Evolutionary conservation across 2,113 vertebrate species (phyloP).

Genomic region (Martes martes): DNA sequence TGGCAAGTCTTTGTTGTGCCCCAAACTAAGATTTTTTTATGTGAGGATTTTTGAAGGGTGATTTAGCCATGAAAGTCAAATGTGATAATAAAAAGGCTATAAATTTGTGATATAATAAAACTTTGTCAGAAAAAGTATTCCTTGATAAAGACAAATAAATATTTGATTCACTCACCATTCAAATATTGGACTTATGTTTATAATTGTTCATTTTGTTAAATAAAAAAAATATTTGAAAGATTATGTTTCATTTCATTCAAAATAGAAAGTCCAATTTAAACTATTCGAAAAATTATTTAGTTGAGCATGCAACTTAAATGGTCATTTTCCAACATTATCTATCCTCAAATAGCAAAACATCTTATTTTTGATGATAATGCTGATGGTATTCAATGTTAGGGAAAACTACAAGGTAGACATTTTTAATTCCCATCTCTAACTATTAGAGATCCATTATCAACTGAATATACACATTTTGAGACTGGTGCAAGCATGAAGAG

Average conservation of each 20-base stretch:
- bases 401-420: not conserved
- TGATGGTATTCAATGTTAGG: not conserved
- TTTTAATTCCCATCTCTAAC: not conserved
- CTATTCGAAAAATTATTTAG: not conserved
- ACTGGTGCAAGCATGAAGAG: not conserved
- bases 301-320: not conserved
- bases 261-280: not conserved
- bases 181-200: not conserved
- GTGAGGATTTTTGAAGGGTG: not conserved
- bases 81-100: not conserved
- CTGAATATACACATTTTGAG: not conserved
- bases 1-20: not conserved
- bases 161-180: not conserved
- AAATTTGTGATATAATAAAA: not conserved
- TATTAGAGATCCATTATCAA: not conserved
- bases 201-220: not conserved
- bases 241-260: not conserved
- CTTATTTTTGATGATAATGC: not conserved
- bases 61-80: not conserved
- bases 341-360: not conserved
- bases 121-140: not conserved
- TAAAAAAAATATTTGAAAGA: not conserved
- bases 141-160: not conserved
- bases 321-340: not conserved
- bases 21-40: not conserved